These are phyloP conservation scores for Liolophura sinensis DNA, from an alignment of 1,140 invertebrate genomes.

Conservation along the genomic window DNA sequence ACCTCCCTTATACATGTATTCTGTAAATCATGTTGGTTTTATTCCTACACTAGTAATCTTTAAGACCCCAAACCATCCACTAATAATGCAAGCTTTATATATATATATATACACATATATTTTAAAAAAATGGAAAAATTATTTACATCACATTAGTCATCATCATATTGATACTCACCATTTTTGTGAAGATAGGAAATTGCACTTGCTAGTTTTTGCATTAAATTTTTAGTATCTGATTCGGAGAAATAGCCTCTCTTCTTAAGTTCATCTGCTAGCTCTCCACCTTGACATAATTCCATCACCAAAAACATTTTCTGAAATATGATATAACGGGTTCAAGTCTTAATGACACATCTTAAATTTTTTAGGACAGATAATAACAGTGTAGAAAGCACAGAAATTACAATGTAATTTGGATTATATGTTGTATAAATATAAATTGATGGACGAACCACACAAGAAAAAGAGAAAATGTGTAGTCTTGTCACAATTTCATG, in stretches of 20 bases:
- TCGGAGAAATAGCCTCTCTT: slow-evolving; percentile 55
- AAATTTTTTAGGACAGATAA: too few species aligned
- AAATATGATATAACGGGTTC: slow-evolving; percentile 16
- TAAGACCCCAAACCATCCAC: too few species aligned
- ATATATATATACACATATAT: neutral
- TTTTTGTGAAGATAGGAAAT: slow-evolving; percentile 65
- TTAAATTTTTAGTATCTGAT: slow-evolving; percentile 56
- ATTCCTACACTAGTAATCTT: too few species aligned
- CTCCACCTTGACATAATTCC: slow-evolving; percentile 61
- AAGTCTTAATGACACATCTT: too few species aligned
- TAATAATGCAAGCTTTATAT: neutral
- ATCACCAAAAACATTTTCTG: slow-evolving; percentile 60
- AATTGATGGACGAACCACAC: too few species aligned
- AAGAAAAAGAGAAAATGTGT: too few species aligned
- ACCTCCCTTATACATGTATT: slow-evolving; percentile 2
- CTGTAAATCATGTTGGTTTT: too few species aligned
- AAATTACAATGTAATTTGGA: too few species aligned
- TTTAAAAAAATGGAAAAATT: neutral
- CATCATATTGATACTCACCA: slow-evolving; percentile 46
- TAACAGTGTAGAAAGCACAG: too few species aligned
- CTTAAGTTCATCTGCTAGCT: slow-evolving; percentile 57
- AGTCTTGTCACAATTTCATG: too few species aligned
- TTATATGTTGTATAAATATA: too few species aligned
- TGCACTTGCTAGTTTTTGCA: slow-evolving; percentile 60
- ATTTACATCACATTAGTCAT: neutral